A percentile compares a stretch with the other conserved stretches of the same genome.
These are phyloP conservation scores for Bursaphelenchus mucronatus DNA, from an alignment of 1,140 invertebrate species.

Conservation along the genomic window DNA sequence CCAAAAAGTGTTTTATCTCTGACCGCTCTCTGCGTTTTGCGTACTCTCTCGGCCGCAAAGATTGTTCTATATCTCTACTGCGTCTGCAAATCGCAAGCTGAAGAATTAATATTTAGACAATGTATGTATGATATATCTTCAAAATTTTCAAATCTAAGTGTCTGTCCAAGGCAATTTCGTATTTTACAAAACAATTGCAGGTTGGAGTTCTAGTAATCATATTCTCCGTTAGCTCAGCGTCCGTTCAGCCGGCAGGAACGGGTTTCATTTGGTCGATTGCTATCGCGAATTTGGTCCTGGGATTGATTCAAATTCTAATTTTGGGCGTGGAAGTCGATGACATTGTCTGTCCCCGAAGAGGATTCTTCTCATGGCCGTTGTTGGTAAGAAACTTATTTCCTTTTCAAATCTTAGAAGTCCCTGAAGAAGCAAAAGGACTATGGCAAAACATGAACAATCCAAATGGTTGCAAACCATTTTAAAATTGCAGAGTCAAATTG, in stretches of 20 bases:
- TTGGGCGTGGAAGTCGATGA: slow-evolving; percentile 29
- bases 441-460: too few relatives aligned
- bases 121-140: too few relatives aligned
- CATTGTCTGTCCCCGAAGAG: slow-evolving; percentile 17
- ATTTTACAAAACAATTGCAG: slow-evolving; percentile 5
- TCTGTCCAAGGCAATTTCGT: too few relatives aligned
- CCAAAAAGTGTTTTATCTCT: too few relatives aligned
- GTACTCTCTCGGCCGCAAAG: too few relatives aligned
- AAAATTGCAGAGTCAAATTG: too few relatives aligned
- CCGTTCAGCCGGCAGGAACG: slow-evolving; percentile 24
- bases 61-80: too few relatives aligned
- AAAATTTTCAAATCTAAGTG: too few relatives aligned
- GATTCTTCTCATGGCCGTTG: slow-evolving; percentile 29
- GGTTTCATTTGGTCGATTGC: slow-evolving; percentile 30
- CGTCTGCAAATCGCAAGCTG: too few relatives aligned
- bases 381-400: slow-evolving; percentile 11
- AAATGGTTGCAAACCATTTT: too few relatives aligned
- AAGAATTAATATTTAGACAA: too few relatives aligned
- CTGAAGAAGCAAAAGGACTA: background rate
- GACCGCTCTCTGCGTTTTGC: too few relatives aligned
- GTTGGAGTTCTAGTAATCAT: slow-evolving; percentile 25
- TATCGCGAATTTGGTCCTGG: slow-evolving; percentile 29
- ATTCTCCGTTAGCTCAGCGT: slow-evolving; percentile 19
- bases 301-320: slow-evolving; percentile 18
- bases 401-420: background rate